Base-by-base conservation (phyloP, 2,113 vertebrate species). In the Ciconia boyciana region DNA sequence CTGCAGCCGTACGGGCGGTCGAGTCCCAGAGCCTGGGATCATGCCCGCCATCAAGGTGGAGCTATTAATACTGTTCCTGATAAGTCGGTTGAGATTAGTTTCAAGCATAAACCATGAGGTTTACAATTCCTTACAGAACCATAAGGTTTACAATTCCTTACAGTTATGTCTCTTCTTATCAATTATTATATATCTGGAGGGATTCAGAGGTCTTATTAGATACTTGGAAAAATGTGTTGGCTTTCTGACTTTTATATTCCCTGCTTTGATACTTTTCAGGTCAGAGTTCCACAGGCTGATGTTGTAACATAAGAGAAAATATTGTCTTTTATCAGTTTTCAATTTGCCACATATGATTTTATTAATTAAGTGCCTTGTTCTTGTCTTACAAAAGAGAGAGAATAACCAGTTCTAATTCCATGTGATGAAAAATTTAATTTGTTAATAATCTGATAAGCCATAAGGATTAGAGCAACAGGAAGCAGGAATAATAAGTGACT, bases 1-100 rank as follows among this genome's bases (percentile, higher is more conserved):
- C 51, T 22, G 52, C 0, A 6, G 21, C 41, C 5, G 0, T 21
- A 22, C 1, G 2, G 54, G 29, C 24, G 36, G 22, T 61, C 3
- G 2, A 44, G 32, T 43, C n/a, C 55, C 1, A 0, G 49, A 69
- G 48, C 11, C n/a, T 75, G n/a, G 26, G 44, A 25, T 17, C 7
- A 0, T 48, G 41, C 26, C 8, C 3, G 0, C 0, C 0, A 8
- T 52, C 48, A 22, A 12, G 24, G 8, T 68, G 52, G n/a, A 79
- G 34, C 39, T 84, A 2, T 48, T 71, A 46, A 36, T 29, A 9
- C 19, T 28, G 26, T 58, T 76, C 21, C 39, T 51, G 14, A 32
- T 46, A 13, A 26, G 8, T 10, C 66, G 41, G 10, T 62, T 89
- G 46, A 46, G 22, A 55, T 62, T 62, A 62, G 28, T 81, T 74